These are phyloP conservation scores for Thunnus maccoyii DNA, from an alignment of 2,113 vertebrate species.

Conservation along the genomic window DNA sequence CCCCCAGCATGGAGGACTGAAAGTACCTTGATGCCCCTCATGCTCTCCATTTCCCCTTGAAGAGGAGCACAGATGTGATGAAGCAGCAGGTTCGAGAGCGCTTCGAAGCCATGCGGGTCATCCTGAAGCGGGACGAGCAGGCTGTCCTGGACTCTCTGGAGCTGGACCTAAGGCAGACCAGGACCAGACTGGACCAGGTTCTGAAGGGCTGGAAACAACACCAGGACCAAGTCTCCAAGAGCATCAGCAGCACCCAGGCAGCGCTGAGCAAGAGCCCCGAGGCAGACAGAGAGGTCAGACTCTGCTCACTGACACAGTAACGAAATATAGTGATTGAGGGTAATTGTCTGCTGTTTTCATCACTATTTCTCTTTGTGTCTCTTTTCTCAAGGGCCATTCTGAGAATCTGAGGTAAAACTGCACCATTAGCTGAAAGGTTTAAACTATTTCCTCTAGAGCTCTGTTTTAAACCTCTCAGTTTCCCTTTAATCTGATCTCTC, in stretches of 20 bases:
- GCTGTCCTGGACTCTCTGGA: slow-evolving; percentile 76
- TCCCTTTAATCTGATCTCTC: not conserved
- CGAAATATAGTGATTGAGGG: not conserved
- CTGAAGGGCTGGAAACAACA: slow-evolving; percentile 78
- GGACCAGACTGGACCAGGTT: slow-evolving; percentile 76
- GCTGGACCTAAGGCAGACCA: slow-evolving; percentile 75
- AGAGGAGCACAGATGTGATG: slow-evolving; percentile 81
- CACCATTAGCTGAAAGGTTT: not conserved
- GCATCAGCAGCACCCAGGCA: slow-evolving; percentile 51
- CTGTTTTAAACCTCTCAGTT: not conserved
- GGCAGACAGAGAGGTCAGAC: slow-evolving; percentile 47
- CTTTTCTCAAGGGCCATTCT: slow-evolving; percentile 56
- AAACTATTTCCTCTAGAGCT: not conserved
- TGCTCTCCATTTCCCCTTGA: not conserved
- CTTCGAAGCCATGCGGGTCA: slow-evolving; percentile 71
- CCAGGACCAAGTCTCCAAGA: slow-evolving; percentile 71
- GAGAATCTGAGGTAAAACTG: slow-evolving; percentile 74
- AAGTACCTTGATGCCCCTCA: not conserved
- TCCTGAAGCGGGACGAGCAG: slow-evolving; percentile 77
- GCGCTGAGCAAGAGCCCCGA: slow-evolving; percentile 36
- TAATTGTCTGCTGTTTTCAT: slow-evolving; percentile 2
- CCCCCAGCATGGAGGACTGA: too few relatives aligned
- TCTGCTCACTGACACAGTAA: too few relatives aligned
- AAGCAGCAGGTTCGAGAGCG: slow-evolving; percentile 78
- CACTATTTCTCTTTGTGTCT: slow-evolving; percentile 28